These are phyloP conservation scores for Psococerastis gibbosa DNA, from an alignment of 2,888 invertebrate species.

Conservation along the genomic window DNA sequence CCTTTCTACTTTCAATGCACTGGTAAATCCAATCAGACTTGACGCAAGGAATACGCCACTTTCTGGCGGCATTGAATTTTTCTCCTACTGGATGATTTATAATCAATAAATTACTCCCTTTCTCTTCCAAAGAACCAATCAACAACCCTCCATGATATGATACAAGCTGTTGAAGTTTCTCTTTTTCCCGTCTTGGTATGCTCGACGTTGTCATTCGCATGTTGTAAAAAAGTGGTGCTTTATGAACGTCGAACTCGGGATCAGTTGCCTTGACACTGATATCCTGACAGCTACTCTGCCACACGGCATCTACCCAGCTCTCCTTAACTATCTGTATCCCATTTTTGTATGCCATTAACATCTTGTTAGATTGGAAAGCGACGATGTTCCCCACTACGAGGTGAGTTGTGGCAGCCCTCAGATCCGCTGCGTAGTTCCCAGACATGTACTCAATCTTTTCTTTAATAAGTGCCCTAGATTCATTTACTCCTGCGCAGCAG, in stretches of 20 bases:
- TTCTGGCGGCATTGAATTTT: slow-evolving; percentile 43
- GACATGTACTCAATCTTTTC: slow-evolving; percentile 56
- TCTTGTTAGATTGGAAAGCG: not conserved
- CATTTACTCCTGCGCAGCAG: slow-evolving; percentile 38
- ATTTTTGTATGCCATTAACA: slow-evolving; percentile 40
- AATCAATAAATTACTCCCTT: slow-evolving; percentile 33
- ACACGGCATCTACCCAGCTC: slow-evolving; percentile 64
- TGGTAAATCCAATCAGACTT: slow-evolving; percentile 60
- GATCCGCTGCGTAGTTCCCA: slow-evolving; percentile 42
- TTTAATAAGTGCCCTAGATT: slow-evolving; percentile 35
- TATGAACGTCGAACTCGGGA: slow-evolving; percentile 36
- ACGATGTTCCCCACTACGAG: slow-evolving; percentile 41
- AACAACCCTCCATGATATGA: slow-evolving; percentile 46
- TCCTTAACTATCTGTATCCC: slow-evolving; percentile 54
- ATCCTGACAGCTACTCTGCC: slow-evolving; percentile 47
- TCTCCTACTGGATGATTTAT: slow-evolving; percentile 38
- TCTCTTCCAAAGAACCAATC: slow-evolving; percentile 30
- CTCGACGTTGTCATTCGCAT: slow-evolving; percentile 64
- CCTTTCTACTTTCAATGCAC: slow-evolving; percentile 50
- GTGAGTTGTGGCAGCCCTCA: slow-evolving; percentile 55
- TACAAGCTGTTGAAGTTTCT: slow-evolving; percentile 43
- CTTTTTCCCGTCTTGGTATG: slow-evolving; percentile 39
- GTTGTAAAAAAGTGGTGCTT: slow-evolving; percentile 56
- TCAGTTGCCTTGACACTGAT: slow-evolving; percentile 43
- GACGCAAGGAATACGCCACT: slow-evolving; percentile 47